Evolutionary conservation across 92 coral and sea anemone species (phyloP).

Genomic region (Montipora capitata): DNA sequence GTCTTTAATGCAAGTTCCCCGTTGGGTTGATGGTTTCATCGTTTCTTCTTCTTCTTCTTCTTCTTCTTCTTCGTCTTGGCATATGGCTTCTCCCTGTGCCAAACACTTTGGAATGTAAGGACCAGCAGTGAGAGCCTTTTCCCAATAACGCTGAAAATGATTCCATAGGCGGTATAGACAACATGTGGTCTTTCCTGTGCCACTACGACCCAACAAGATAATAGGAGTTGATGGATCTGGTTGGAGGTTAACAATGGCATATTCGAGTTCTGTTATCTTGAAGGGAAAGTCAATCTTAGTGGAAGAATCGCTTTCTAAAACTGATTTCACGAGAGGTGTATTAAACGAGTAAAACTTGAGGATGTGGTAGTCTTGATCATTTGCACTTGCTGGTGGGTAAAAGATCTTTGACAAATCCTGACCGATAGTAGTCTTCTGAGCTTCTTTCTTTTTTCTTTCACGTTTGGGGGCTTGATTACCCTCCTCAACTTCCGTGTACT

Average conservation of each 20-base stretch:
- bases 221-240: constrained; percentile 82
- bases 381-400: constrained; percentile 95
- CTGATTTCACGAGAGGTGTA: constrained; percentile 84
- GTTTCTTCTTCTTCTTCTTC: constrained; percentile 17
- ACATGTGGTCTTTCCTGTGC: constrained; percentile 98
- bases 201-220: constrained; percentile 96
- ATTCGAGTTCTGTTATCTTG: constrained; percentile 94
- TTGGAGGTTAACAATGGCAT: constrained; percentile 90
- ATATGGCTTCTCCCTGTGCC: not conserved
- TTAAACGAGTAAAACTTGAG: constrained; percentile 94
- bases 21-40: not conserved
- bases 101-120: constrained; percentile 88
- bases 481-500: constrained; percentile 33
- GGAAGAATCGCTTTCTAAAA: constrained; percentile 72
- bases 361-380: constrained; percentile 95
- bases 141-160: constrained; percentile 91
- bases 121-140: constrained; percentile 82
- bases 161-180: constrained; percentile 96
- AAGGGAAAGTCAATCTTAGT: constrained; percentile 90
- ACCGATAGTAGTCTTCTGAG: constrained; percentile 30
- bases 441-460: not conserved
- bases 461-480: not conserved
- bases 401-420: constrained; percentile 69
- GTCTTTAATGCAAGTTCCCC: not conserved
- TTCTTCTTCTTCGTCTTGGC: not conserved